phyloP scores from a whole-genome alignment of 2,888 invertebrate species.

The Drosophila longiperda region DNA sequence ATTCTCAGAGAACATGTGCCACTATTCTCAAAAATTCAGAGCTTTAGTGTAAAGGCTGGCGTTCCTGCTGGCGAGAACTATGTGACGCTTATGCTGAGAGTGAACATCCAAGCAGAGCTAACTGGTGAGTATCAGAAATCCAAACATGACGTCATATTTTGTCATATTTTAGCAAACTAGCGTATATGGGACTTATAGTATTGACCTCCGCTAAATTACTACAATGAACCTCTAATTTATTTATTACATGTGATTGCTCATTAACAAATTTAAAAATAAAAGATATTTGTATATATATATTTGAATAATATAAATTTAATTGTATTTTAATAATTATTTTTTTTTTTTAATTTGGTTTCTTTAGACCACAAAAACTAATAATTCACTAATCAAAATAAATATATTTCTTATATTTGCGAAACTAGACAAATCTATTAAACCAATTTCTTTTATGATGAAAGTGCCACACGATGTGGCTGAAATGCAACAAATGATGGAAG shows the following conservation, averaged over 20 bases:
- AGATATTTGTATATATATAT: too few relatives aligned
- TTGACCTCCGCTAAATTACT: neutral
- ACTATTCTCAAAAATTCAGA: conserved; percentile 54
- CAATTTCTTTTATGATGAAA: conserved; percentile 75
- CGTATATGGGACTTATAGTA: neutral
- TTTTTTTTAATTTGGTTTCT: neutral
- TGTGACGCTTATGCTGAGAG: conserved; percentile 69
- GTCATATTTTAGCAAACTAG: neutral
- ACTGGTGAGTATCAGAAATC: conserved; percentile 34
- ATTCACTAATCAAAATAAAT: neutral
- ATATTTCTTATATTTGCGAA: neutral
- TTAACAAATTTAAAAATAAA: too few relatives aligned
- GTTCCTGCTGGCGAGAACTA: conserved; percentile 76
- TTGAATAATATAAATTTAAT: too few relatives aligned
- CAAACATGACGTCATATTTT: conserved; percentile 8
- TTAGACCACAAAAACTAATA: neutral
- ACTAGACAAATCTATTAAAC: conserved; percentile 61
- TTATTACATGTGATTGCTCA: neutral
- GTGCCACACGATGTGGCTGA: conserved; percentile 63
- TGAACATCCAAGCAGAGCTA: conserved; percentile 58
- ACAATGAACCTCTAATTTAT: neutral
- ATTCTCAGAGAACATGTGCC: conserved; percentile 53
- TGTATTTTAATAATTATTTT: neutral
- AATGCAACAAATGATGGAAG: conserved; percentile 58
- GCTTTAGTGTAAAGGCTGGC: conserved; percentile 54